Base-by-base conservation (phyloP, 2,797 vertebrate genomes). In the Hippocampus kuda region DNA sequence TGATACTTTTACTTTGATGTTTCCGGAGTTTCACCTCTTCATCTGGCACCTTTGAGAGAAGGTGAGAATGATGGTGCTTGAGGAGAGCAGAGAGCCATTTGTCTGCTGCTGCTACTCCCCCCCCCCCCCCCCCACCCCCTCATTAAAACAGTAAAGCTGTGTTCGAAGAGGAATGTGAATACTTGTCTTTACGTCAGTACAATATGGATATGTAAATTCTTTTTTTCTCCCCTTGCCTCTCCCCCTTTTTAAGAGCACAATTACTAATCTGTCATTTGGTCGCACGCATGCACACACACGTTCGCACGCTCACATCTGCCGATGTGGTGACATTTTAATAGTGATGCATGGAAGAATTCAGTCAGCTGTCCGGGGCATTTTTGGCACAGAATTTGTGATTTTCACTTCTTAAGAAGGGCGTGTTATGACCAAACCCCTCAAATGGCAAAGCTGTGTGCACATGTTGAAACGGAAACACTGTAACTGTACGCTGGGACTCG, bases 81-180 rank as follows among this genome's bases (percentile, higher is more conserved):
- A 20, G 66, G 70, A 49, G 75, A 79, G 81, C 73, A 85, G 83
- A 85, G 82, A 85, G 82, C 75, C 78, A 77, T 65, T 34, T 85
- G 79, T 85, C 74, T 70, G 66, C 69, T 34, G 67, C 83, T 80
- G 34, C 34, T 67, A 16, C 13, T 5, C 46, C 12, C 46, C 15
- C 44, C 12, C 13, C 16, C 46, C 46, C 13, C 16, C 46, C 46
- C 46, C 12, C 46, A 4, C 44, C 12, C 13, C 16, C 46, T 15
- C 34, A 38, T 38, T 38, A 38, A 38, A 38, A 38, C 34, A 38
- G 34, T 38, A 38, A 38, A 38, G 34, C 34, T 38, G 34, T 38
- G 34, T 38, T 38, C 34, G 34, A 38, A 48, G 63, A 63, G 69
- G 72, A 79, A 77, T 83, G 77, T 68, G 75, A 67, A 66, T 64